phyloP scores from a whole-genome alignment of 1,140 invertebrate genomes.

The Drosophila kurseongensis region DNA sequence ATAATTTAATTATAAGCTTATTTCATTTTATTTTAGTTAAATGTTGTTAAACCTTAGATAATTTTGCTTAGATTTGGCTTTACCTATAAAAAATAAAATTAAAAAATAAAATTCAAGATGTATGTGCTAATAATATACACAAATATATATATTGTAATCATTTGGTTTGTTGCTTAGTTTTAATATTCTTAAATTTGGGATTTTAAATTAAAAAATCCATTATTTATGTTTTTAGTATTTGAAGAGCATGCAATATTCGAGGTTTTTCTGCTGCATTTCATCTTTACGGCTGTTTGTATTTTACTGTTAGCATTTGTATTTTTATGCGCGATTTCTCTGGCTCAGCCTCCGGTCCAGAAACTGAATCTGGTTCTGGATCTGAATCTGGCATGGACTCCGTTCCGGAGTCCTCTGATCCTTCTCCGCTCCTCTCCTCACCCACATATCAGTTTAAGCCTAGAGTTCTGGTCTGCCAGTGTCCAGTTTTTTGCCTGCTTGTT shows the following conservation, averaged over 20 bases:
- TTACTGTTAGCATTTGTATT: constrained; percentile 67
- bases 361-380: constrained; percentile 16
- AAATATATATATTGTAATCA: too few species aligned
- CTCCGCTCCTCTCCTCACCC: background rate
- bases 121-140: too few species aligned
- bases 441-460: constrained; percentile 1
- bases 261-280: background rate
- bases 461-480: constrained; percentile 35
- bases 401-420: constrained; percentile 2
- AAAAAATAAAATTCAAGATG: too few species aligned
- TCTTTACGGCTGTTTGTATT: constrained; percentile 12
- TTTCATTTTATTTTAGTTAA: too few species aligned
- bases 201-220: background rate
- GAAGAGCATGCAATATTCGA: constrained; percentile 6
- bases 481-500: constrained; percentile 44
- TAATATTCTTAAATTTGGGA: background rate
- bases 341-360: background rate
- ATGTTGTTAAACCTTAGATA: too few species aligned
- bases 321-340: constrained; percentile 62
- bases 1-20: too few species aligned
- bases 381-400: constrained; percentile 19
- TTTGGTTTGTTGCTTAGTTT: too few species aligned
- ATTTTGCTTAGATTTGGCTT: too few species aligned
- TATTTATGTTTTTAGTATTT: background rate
- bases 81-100: too few species aligned